Conservation (phyloP, 1,140 invertebrate genomes). For the Bombus ignitus region DNA sequence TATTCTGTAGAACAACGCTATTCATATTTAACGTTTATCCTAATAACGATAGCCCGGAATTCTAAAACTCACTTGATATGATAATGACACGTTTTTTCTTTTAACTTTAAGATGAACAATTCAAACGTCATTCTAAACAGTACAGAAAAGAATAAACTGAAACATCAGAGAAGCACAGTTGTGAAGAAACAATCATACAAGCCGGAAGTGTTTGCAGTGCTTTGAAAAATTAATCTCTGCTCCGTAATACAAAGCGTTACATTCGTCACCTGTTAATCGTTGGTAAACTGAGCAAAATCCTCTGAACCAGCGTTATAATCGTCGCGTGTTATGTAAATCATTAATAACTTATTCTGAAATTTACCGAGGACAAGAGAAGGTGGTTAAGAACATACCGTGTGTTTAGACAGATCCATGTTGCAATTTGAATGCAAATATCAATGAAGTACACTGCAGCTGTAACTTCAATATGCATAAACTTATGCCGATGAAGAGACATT, state of each 20-base stretch:
- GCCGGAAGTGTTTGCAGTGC: neutral
- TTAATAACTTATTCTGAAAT: neutral
- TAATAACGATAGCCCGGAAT: neutral
- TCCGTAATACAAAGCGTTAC: neutral
- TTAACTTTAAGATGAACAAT: neutral
- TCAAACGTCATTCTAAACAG: neutral
- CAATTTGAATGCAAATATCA: neutral
- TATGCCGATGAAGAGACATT: neutral
- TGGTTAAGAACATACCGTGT: neutral
- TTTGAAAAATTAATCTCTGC: neutral
- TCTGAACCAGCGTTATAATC: neutral
- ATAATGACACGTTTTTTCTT: neutral
- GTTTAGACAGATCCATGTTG: neutral
- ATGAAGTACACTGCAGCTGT: neutral
- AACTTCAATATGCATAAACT: neutral
- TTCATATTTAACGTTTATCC: too few relatives aligned
- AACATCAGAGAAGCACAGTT: neutral
- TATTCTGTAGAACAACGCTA: too few relatives aligned
- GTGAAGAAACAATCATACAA: neutral
- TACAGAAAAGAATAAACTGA: neutral
- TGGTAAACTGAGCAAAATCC: neutral
- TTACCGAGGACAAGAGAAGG: neutral
- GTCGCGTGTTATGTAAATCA: constrained; percentile 3
- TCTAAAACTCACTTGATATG: neutral
- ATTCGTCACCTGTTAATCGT: neutral